Evolutionary conservation across 1,140 invertebrate species (phyloP).

Genomic region (Drosophila suzukii): DNA sequence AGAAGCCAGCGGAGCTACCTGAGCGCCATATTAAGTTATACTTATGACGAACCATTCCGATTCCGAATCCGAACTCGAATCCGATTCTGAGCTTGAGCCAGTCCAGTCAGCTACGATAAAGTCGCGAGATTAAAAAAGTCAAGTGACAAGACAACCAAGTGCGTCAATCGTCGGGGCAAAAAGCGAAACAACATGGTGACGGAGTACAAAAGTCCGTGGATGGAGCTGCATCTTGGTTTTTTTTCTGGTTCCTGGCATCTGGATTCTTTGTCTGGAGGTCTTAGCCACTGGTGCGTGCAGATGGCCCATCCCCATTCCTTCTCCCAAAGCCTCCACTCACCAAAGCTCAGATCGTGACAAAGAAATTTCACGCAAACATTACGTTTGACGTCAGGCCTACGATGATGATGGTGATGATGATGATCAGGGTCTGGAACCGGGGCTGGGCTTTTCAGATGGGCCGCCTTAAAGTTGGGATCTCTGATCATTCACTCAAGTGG

Average conservation of each 20-base stretch:
- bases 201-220: constrained; percentile 52
- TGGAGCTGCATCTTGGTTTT: constrained; percentile 14
- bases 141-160: constrained; percentile 79
- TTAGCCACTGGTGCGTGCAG: constrained; percentile 50
- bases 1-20: constrained; percentile 53
- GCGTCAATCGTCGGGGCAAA: constrained; percentile 63
- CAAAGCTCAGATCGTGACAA: constrained; percentile 53
- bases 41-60: constrained; percentile 49
- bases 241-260: constrained; percentile 17
- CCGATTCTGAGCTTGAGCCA: constrained; percentile 52
- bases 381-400: constrained; percentile 55
- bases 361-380: constrained; percentile 60
- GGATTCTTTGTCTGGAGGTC: constrained; percentile 41
- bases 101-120: constrained; percentile 68
- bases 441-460: constrained; percentile 33
- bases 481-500: constrained; percentile 51
- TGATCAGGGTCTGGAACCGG: constrained; percentile 29
- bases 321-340: not conserved
- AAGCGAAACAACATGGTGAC: constrained; percentile 39
- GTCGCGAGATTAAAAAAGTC: constrained; percentile 81
- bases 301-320: constrained; percentile 22
- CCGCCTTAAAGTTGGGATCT: constrained; percentile 23
- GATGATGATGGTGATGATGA: constrained; percentile 33
- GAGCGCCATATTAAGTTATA: constrained; percentile 76
- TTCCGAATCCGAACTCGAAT: constrained; percentile 45